These are phyloP conservation scores for Caenorhabditis inopinata DNA, from an alignment of 1,140 invertebrate genomes.

Conservation along the genomic window DNA sequence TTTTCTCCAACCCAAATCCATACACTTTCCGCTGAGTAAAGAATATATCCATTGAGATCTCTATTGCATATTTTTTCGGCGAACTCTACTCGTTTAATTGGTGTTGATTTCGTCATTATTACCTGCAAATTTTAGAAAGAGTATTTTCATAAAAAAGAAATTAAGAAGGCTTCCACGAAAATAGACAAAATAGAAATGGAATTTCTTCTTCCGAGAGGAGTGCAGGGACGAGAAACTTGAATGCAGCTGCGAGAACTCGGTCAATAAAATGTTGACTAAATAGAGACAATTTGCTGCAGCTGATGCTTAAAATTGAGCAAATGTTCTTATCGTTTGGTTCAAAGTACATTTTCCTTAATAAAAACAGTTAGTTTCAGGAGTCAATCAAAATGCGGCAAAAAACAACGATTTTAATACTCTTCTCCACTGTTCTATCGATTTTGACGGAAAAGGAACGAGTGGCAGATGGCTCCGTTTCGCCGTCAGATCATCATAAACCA, in stretches of 20 bases:
- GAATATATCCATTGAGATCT: not conserved
- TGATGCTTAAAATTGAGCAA: no score
- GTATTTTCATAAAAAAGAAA: no score
- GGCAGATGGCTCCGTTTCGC: not conserved
- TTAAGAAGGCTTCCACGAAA: no score
- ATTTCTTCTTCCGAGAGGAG: conserved; percentile 1
- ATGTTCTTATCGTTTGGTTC: no score
- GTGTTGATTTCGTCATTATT: not conserved
- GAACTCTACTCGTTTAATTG: conserved; percentile 5
- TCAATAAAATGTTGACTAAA: no score
- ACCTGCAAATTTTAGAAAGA: no score
- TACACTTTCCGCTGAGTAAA: not conserved
- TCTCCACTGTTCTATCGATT: not conserved
- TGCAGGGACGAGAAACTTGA: not conserved
- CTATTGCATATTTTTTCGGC: not conserved
- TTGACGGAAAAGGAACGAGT: not conserved
- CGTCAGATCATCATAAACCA: not conserved
- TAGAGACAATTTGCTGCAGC: no score
- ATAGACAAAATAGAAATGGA: no score
- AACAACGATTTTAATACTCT: not conserved
- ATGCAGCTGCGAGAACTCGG: not conserved
- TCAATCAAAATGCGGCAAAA: no score
- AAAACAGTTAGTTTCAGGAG: no score
- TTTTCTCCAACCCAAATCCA: conserved; percentile 17
- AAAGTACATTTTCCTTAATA: no score